A percentile compares a stretch with the other conserved stretches of the same genome.
Conservation (phyloP, 2,888 invertebrate genomes). For the Xestia xanthographa region DNA sequence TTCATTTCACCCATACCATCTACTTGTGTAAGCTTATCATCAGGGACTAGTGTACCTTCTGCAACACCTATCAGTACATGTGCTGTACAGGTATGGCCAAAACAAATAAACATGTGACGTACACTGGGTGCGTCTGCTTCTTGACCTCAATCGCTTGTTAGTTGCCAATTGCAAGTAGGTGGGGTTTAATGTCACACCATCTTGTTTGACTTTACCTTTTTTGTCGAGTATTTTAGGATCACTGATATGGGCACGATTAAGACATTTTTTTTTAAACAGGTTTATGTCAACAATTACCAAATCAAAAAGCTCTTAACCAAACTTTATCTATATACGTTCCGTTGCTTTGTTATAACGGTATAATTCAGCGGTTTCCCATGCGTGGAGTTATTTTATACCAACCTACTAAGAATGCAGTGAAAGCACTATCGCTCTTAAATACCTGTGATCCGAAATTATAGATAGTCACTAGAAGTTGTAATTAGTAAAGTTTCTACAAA, state of each 20-base stretch:
- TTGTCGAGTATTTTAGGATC: constrained; percentile 9
- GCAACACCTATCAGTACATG: background rate
- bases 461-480: background rate
- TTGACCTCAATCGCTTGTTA: constrained; percentile 78
- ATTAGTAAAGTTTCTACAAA: background rate
- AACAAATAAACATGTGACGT: constrained; percentile 67
- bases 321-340: too few species aligned
- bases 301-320: background rate
- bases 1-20: background rate
- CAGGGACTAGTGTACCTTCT: constrained; percentile 37
- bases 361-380: constrained; percentile 1
- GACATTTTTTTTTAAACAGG: too few species aligned
- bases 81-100: constrained; percentile 33
- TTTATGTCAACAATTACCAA: background rate
- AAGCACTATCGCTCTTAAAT: background rate
- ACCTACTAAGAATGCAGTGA: background rate
- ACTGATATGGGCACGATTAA: background rate
- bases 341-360: constrained; percentile 27
- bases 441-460: background rate
- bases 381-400: constrained; percentile 22
- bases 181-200: constrained; percentile 59
- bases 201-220: constrained; percentile 16
- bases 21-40: background rate
- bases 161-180: constrained; percentile 69
- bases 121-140: constrained; percentile 73